These are phyloP conservation scores for Burhinus bistriatus DNA, from an alignment of 2,113 vertebrate genomes.

Conservation along the genomic window DNA sequence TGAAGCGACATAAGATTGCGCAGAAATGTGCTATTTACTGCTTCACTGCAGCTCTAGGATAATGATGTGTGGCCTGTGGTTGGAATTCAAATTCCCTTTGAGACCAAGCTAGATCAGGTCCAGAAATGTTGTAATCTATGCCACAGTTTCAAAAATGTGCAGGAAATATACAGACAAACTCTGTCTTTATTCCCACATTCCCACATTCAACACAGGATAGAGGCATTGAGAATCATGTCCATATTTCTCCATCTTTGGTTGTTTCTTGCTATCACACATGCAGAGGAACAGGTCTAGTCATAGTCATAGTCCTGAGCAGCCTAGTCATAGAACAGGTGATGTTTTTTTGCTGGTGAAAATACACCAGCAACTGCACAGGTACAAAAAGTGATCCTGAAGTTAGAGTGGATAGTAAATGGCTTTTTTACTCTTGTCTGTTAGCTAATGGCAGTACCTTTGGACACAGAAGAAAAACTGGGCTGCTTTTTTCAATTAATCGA, in stretches of 20 bases:
- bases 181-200: not conserved
- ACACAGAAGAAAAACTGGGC: not conserved
- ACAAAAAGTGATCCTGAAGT: not conserved
- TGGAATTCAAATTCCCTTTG: not conserved
- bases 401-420: not conserved
- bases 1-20: not conserved
- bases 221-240: not conserved
- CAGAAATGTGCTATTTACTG: not conserved
- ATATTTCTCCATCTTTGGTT: not conserved
- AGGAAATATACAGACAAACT: not conserved
- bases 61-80: not conserved
- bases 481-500: not conserved
- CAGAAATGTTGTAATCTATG: not conserved
- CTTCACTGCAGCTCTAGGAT: not conserved
- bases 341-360: not conserved
- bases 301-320: accelerated
- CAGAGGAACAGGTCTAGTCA: not conserved
- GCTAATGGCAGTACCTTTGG: not conserved
- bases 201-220: not conserved
- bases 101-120: not conserved
- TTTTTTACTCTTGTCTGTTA: not conserved
- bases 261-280: not conserved
- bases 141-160: not conserved
- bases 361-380: not conserved
- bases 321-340: not conserved